Base-by-base conservation (phyloP, 2,888 invertebrate species). In the Chrysolina americana region DNA sequence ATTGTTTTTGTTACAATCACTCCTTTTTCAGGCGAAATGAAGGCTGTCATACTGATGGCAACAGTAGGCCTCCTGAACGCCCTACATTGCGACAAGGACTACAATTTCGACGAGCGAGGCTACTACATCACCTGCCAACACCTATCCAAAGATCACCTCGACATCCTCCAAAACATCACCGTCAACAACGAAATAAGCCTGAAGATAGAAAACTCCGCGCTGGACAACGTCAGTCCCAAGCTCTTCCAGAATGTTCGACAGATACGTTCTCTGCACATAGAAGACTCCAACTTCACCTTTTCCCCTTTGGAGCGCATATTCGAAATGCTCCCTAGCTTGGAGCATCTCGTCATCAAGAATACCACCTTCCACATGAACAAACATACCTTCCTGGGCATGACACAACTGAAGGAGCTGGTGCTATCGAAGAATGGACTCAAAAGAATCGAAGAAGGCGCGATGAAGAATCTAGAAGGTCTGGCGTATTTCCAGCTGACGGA, bases 171-270 rank as follows among this genome's bases (percentile, higher is more conserved):
- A 65, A 78, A 84, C 59, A 83, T 86, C 47, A 80, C 82, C 65
- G 85, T 86, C 17, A 83, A 80, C 75, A 87, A 87, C 65, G 87
- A 86, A 79, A 81, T 87, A 23, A 83, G 79, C 5, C 75, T 87
- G 21, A 82, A 80, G 0, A 82, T 88, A 36, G 78, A 79, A 62
- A 83, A 86, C 66, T 86, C 86, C 3, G 81, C 81, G 23, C 70
- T 88, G 5, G 79, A 72, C 6, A 78, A 79, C 53, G 77, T 83
- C 2, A 78, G 76, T 8, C 74, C 82, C 15, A 72, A 78, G 11
- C 71, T 85, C 19, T 87, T 86, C 72, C 77, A 79, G 66, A 85
- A 85, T 66, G 81, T 88, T 8, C 71, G 75, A 2, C 83, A 85
- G 68, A 82, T 87, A 9, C 82, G 82, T 71, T 81, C 84, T 65